Evolutionary conservation across 2,797 vertebrate genomes (phyloP), one percentile per base, ranked within the genome.

Genomic region (Gobio occitaniae): DNA sequence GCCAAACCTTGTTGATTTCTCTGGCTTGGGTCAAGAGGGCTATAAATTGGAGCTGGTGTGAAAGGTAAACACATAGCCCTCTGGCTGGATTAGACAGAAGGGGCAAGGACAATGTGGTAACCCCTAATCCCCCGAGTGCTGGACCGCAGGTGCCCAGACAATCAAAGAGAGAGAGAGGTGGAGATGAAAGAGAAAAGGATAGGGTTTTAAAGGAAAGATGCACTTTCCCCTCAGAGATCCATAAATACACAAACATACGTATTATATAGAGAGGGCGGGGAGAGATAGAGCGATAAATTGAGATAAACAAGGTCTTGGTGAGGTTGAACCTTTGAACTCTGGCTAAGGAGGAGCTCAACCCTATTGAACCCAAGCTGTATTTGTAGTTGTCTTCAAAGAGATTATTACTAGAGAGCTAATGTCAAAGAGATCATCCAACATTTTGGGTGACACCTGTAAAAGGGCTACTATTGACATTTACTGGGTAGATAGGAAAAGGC

Each of bases 1-100:
- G 66, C 69, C 79, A 80, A 86, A 84, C 78, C 78, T 86, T 84
- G 82, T 88, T 82, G 83, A 81, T 66, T 86, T 86, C 75, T 71
- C 52, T 76, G 83, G 52, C 82, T 83, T 56, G 80, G 76, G 82
- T 89, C 84, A 88, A 86, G 72, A 86, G 63, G 84, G 86, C 29
- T 82, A 84, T 86, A 52, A 63, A 84, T 84, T 69, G 87, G 80
- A 78, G 84, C 19, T 56, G 76, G 85, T 85, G 77, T 83, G 83
- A 87, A 84, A 76, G 59, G 83, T 84, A 87, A 84, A 85, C 76
- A 86, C 70, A 82, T 54, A 78, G 76, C 74, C 68, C 78, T 78
- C 47, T 66, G 77, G 82, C 56, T 78, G 84, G 84, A 86, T 89
- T 86, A 86, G 65, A 83, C 56, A 87, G 66, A 78, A 48, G 70